Base-by-base conservation (phyloP, 2,797 vertebrate species). In the Acridotheres tristis region DNA sequence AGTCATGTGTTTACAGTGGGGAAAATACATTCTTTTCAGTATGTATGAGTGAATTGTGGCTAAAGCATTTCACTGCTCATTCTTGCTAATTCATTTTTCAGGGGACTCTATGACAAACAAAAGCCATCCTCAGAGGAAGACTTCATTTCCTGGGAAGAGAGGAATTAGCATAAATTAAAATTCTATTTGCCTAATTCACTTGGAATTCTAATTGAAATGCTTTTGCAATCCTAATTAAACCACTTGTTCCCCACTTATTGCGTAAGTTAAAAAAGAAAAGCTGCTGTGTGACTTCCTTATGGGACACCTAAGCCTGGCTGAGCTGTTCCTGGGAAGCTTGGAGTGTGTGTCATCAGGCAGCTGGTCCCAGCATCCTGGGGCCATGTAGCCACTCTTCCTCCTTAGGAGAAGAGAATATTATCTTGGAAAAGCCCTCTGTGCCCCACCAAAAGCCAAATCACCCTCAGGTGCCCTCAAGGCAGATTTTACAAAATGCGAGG, bases 211-310 rank as follows among this genome's bases (percentile, higher is more conserved):
- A 73, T n/a, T 38, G n/a, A 74, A 91, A 85, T 25, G 29, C 30
- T 94, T 95, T 91, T 87, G 93, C 83, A 95, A 94, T 96, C 91
- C 76, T 67, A 95, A 87, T 91, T 59, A 22, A 50, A 38, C 38
- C 91, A 65, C 87, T 94, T 76, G 42, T 71, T 88, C 38, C 74
- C 79, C 47, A 4, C 63, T 86, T 58, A 11, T 87, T 87, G 57
- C 1, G 0, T 8, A 92, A 95, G 38, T 78, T 76, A 4, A 87
- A 79, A 79, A 87, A 74, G 74, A 94, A 93, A 79, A 90, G 74
- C 57, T 67, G 61, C 67, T 65, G 9, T 45, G 2, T 40, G 71
- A 26, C 17, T 85, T 88, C 65, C 71, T 66, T 48, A 22, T 0
- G 51, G 90, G 85, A 81, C 66, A 88, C 54, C 71, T 69, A 69